A percentile compares a stretch with the other conserved stretches of the same genome.
Conservation (phyloP, 2,113 vertebrate species). For the Isichthys henryi region DNA sequence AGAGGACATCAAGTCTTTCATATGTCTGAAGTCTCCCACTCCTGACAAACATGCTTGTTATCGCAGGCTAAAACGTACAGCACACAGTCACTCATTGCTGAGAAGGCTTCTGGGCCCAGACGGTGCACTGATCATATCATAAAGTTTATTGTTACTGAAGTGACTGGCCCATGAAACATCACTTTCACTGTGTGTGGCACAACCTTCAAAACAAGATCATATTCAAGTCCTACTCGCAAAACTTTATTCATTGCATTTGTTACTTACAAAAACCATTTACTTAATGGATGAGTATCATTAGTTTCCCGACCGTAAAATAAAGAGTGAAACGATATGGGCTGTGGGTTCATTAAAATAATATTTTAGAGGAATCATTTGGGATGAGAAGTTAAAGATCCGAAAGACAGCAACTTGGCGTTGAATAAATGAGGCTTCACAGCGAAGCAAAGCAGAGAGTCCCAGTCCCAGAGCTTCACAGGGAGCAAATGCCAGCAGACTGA, state of each 20-base stretch:
- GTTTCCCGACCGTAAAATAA: slow-evolving; percentile 73
- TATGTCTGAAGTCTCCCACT: background rate
- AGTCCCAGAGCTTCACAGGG: slow-evolving; percentile 60
- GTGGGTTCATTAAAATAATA: slow-evolving; percentile 84
- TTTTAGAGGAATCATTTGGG: slow-evolving; percentile 77
- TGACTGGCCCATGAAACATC: slow-evolving; percentile 75
- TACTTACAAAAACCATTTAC: slow-evolving; percentile 83
- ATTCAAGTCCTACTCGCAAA: slow-evolving; percentile 61
- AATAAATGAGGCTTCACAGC: slow-evolving; percentile 80
- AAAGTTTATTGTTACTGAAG: slow-evolving; percentile 46
- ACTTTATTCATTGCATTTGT: slow-evolving; percentile 80
- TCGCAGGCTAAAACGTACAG: background rate
- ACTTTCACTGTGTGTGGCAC: slow-evolving; percentile 61
- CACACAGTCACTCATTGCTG: background rate
- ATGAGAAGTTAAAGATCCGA: slow-evolving; percentile 69
- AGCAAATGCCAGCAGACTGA: slow-evolving; percentile 2
- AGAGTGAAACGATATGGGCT: slow-evolving; percentile 78
- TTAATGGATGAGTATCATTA: slow-evolving; percentile 91
- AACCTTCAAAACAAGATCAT: slow-evolving; percentile 67
- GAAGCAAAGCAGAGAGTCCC: slow-evolving; percentile 70
- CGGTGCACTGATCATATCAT: slow-evolving; percentile 31
- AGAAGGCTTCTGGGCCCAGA: slow-evolving; percentile 18
- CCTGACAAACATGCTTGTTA: background rate
- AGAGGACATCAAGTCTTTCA: background rate
- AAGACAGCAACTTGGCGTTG: slow-evolving; percentile 72